Percentiles rank a stretch among this genome's conserved stretches.
Evolutionary conservation across 2,888 invertebrate genomes (phyloP).

Genomic region (Hydrotaea diabolus): DNA sequence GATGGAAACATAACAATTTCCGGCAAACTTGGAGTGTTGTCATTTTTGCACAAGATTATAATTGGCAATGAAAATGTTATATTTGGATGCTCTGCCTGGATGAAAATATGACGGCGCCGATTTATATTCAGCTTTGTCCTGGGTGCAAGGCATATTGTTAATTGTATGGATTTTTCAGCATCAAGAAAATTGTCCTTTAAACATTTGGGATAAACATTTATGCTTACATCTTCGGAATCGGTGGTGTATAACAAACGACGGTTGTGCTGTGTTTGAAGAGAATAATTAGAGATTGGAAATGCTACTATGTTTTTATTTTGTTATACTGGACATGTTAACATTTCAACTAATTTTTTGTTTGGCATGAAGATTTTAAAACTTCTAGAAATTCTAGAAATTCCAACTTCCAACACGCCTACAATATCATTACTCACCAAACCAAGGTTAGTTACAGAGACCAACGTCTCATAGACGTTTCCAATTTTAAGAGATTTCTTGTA

Average conservation of each 20-base stretch:
- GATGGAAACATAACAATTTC: conserved; percentile 59
- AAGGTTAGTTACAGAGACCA: conserved; percentile 60
- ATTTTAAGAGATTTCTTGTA: conserved; percentile 57
- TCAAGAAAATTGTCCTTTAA: conserved; percentile 69
- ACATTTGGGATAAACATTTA: conserved; percentile 48
- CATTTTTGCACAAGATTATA: conserved; percentile 55
- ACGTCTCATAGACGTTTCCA: conserved; percentile 53
- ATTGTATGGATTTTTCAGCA: conserved; percentile 69
- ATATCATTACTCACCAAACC: conserved; percentile 68
- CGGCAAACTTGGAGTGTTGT: conserved; percentile 27
- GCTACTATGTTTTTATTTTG: background rate
- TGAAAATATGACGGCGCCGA: conserved; percentile 71
- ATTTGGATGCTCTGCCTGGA: conserved; percentile 74
- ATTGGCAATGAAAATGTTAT: conserved; percentile 75
- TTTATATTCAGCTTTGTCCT: conserved; percentile 63
- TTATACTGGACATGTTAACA: too few relatives aligned
- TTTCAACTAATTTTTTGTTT: too few relatives aligned
- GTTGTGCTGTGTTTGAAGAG: conserved; percentile 68
- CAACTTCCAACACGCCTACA: too few relatives aligned
- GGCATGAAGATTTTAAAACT: too few relatives aligned
- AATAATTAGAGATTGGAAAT: background rate
- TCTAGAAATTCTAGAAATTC: too few relatives aligned
- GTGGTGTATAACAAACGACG: conserved; percentile 70
- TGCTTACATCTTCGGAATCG: conserved; percentile 72
- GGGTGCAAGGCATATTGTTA: conserved; percentile 69